phyloP scores from a whole-genome alignment of 2,797 vertebrate species.

The Rhynchonycteris naso region DNA sequence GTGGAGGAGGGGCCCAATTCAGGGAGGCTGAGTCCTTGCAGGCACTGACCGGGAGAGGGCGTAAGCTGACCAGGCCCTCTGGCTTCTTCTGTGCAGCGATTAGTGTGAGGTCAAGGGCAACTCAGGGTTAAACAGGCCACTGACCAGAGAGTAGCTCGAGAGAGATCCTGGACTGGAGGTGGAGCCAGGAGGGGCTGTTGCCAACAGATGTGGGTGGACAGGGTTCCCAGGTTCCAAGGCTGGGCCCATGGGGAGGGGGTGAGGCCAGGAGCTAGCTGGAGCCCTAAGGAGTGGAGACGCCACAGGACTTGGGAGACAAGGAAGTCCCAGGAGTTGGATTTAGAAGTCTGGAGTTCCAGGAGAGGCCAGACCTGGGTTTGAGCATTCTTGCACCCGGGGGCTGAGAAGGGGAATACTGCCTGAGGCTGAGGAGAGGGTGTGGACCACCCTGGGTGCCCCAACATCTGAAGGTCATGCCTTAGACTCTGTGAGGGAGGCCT shows the following conservation, averaged over 20 bases:
- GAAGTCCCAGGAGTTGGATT: background rate
- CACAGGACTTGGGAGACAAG: too few relatives aligned
- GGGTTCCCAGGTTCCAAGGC: background rate
- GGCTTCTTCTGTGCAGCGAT: background rate
- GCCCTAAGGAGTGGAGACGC: background rate
- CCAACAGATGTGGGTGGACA: background rate
- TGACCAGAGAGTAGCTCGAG: background rate
- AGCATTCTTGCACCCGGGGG: background rate
- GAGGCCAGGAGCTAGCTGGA: background rate
- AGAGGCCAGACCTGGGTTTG: too few relatives aligned
- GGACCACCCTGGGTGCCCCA: background rate
- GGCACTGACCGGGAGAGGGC: background rate
- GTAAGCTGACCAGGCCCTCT: background rate
- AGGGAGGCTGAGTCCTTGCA: accelerated
- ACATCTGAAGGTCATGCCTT: background rate
- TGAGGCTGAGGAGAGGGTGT: background rate
- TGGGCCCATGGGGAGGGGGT: accelerated
- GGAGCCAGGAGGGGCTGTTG: too few relatives aligned
- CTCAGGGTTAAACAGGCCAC: background rate
- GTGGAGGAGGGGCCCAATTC: accelerated
- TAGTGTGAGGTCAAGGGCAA: background rate
- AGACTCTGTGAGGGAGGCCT: background rate
- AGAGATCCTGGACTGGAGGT: too few relatives aligned
- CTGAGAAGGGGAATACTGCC: background rate
- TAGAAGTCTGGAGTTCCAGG: background rate